Conservation (phyloP, 2,888 invertebrate species). For the Conistra vaccinii region DNA sequence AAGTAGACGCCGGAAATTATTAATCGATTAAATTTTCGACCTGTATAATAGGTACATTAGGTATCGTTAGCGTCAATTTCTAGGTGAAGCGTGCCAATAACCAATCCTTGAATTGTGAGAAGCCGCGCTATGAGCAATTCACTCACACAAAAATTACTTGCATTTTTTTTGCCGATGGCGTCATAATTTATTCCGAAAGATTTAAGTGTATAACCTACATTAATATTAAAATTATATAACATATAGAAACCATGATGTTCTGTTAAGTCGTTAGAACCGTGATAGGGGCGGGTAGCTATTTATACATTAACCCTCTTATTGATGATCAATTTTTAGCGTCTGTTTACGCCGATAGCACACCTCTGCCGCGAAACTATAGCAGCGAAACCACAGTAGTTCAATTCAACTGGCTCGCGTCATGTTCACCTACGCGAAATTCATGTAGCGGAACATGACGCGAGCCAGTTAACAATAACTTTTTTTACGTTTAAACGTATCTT, state of each 20-base stretch:
- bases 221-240: neutral
- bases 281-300: no score
- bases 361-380: no score
- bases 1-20: neutral
- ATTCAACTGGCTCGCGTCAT: no score
- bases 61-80: neutral
- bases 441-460: no score
- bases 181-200: no score
- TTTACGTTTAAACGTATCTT: no score
- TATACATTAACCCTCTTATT: neutral
- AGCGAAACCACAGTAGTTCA: no score
- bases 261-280: neutral
- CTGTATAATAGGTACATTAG: neutral
- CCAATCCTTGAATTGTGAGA: neutral
- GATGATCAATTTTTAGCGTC: no score
- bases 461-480: no score
- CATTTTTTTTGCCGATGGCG: neutral
- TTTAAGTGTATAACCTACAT: no score
- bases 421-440: no score
- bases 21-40: neutral
- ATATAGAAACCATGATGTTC: neutral
- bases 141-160: neutral
- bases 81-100: neutral
- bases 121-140: neutral
- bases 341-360: no score